phyloP scores from a whole-genome alignment of 1,140 invertebrate species.

The Bombyx mandarina region DNA sequence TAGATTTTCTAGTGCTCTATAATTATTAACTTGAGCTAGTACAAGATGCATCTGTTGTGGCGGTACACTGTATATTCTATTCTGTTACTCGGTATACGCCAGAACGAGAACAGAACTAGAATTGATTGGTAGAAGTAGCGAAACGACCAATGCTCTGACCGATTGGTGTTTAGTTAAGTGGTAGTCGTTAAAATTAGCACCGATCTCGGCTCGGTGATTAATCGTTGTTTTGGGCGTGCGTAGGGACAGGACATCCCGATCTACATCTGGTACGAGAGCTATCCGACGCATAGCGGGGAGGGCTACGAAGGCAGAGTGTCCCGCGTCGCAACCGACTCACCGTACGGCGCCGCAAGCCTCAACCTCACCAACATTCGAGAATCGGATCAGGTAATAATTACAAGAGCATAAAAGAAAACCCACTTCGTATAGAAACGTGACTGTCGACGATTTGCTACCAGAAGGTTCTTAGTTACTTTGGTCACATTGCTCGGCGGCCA shows the following conservation, averaged over 20 bases:
- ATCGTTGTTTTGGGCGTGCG: slow-evolving; percentile 24
- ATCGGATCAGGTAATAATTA: slow-evolving; percentile 80
- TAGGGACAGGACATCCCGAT: slow-evolving; percentile 94
- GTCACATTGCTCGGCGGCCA: too few relatives aligned
- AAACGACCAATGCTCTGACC: too few relatives aligned
- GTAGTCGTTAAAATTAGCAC: slow-evolving; percentile 23
- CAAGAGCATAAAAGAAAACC: not conserved
- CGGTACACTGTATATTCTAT: too few relatives aligned
- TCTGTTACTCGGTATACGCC: too few relatives aligned
- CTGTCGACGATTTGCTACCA: not conserved
- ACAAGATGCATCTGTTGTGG: too few relatives aligned
- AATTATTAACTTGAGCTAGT: too few relatives aligned
- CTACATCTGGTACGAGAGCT: slow-evolving; percentile 98
- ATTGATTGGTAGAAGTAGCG: too few relatives aligned
- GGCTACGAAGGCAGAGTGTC: slow-evolving; percentile 93
- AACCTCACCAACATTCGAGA: slow-evolving; percentile 94
- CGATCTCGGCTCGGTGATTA: slow-evolving; percentile 21
- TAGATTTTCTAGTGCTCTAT: too few relatives aligned
- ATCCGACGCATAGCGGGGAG: slow-evolving; percentile 93
- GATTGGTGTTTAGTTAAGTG: not conserved
- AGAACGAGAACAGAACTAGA: too few relatives aligned
- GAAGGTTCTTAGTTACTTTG: too few relatives aligned
- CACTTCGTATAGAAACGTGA: not conserved
- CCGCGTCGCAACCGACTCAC: slow-evolving; percentile 86
- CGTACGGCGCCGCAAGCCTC: slow-evolving; percentile 91